phyloP scores from a whole-genome alignment of 2,797 vertebrate species.

The Eutrigla gurnardus region DNA sequence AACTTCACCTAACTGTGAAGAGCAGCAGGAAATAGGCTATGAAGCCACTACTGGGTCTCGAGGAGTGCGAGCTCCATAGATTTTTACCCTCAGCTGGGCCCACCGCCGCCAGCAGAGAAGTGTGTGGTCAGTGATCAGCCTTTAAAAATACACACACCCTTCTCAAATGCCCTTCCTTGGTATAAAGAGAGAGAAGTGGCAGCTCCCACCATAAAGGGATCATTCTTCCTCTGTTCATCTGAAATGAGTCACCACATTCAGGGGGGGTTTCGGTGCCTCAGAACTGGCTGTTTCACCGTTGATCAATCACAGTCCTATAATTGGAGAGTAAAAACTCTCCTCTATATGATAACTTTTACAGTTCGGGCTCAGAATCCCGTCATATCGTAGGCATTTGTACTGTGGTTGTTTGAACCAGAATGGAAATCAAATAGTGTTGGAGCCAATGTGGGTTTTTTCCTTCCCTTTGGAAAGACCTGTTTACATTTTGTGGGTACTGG shows the following conservation, averaged over 20 bases:
- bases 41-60: slow-evolving; percentile 26
- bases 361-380: neutral
- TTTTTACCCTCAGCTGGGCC: slow-evolving; percentile 59
- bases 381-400: neutral
- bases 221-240: slow-evolving; percentile 68
- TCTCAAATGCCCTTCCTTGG: slow-evolving; percentile 74
- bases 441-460: neutral
- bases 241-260: slow-evolving; percentile 60
- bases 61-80: slow-evolving; percentile 32
- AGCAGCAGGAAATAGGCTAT: slow-evolving; percentile 17
- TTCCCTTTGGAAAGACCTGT: neutral
- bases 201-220: slow-evolving; percentile 70
- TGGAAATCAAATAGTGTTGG: neutral
- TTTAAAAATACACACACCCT: slow-evolving; percentile 79
- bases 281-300: slow-evolving; percentile 29
- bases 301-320: neutral
- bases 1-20: slow-evolving; percentile 1
- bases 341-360: neutral
- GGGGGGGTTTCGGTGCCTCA: slow-evolving; percentile 24
- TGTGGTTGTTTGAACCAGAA: neutral
- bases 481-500: neutral
- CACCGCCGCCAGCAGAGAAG: slow-evolving; percentile 55
- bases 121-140: slow-evolving; percentile 75
- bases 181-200: slow-evolving; percentile 59
- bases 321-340: neutral